Percentiles rank a stretch among this genome's conserved stretches.
These are phyloP conservation scores for Stegodyphus dumicola DNA, from an alignment of 1,140 invertebrate genomes.

Conservation along the genomic window DNA sequence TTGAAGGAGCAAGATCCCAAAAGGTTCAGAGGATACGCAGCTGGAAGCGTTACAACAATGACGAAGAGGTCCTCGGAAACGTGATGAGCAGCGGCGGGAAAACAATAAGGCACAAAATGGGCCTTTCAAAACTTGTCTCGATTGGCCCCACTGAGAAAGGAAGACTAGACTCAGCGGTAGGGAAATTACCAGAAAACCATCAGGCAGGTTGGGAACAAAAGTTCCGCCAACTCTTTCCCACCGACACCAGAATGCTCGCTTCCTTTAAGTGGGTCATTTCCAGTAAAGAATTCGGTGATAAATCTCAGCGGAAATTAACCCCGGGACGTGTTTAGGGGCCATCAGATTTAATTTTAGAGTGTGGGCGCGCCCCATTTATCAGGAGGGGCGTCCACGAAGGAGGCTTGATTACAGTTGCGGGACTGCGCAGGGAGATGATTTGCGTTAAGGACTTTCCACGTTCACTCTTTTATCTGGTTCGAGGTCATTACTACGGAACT, in stretches of 20 bases:
- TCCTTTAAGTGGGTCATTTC: slow-evolving; percentile 58
- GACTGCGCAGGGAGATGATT: slow-evolving; percentile 22
- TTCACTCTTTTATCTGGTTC: not conserved
- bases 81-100: not conserved
- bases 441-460: not conserved
- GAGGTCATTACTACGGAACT: not conserved
- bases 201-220: not conserved
- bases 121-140: not conserved
- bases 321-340: slow-evolving; percentile 49
- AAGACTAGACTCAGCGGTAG: not conserved
- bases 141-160: not conserved
- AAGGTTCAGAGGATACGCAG: too few species aligned
- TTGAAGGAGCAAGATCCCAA: too few species aligned
- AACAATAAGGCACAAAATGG: slow-evolving; percentile 5
- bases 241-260: too few species aligned
- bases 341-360: slow-evolving; percentile 59
- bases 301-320: slow-evolving; percentile 54
- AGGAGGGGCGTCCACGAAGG: slow-evolving; percentile 17
- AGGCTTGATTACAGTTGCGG: slow-evolving; percentile 41
- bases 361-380: slow-evolving; percentile 53
- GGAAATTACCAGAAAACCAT: slow-evolving; percentile 49
- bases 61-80: too few species aligned
- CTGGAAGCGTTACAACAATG: too few species aligned
- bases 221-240: not conserved
- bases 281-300: slow-evolving; percentile 56